These are phyloP conservation scores for Myrmecophaga tridactyla DNA, from an alignment of 2,113 vertebrate species.

Conservation along the genomic window DNA sequence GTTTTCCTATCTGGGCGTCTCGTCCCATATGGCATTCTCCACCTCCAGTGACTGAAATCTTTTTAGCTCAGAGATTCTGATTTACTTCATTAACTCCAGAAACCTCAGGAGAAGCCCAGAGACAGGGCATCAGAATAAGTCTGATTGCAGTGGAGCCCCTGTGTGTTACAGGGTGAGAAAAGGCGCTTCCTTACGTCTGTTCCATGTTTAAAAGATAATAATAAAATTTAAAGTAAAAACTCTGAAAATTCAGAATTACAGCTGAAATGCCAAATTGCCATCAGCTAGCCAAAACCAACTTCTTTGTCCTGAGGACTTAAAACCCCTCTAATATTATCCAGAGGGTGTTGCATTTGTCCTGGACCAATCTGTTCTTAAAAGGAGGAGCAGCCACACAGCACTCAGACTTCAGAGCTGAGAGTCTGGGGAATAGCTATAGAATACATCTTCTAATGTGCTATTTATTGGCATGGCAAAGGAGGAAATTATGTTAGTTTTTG, in stretches of 20 bases:
- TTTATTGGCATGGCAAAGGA: neutral
- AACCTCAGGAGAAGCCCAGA: neutral
- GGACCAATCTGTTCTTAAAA: neutral
- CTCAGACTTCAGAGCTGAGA: neutral
- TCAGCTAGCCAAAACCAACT: neutral
- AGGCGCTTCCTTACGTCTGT: neutral
- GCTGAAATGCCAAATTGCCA: neutral
- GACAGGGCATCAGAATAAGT: neutral
- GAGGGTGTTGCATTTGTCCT: neutral
- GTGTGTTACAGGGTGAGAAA: neutral
- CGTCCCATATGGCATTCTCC: neutral
- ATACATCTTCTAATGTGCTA: neutral
- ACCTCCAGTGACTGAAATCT: constrained; percentile 24
- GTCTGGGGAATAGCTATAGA: neutral
- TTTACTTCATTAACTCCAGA: constrained; percentile 60
- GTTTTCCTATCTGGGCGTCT: neutral
- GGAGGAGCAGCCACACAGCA: neutral
- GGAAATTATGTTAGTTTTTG: neutral
- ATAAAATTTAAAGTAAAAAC: neutral
- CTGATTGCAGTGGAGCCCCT: neutral
- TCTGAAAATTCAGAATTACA: neutral
- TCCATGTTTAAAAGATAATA: neutral
- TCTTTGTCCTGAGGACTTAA: neutral
- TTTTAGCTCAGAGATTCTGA: constrained; percentile 31
- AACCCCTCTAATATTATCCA: neutral